Conservation (phyloP, 2,113 vertebrate species). For the Oreochromis niloticus region DNA sequence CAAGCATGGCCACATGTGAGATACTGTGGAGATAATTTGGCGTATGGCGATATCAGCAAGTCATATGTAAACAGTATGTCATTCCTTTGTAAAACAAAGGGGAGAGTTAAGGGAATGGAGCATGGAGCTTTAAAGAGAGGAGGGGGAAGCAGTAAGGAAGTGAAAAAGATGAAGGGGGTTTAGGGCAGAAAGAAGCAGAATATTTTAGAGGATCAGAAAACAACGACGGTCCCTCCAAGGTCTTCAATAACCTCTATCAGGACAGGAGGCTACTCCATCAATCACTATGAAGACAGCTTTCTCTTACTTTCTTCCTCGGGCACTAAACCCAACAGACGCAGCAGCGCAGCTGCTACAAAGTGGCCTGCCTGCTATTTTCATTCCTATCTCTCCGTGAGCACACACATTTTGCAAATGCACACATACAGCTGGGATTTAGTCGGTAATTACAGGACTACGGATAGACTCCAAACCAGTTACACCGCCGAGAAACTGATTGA, state of each 20-base stretch:
- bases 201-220: constrained; percentile 47
- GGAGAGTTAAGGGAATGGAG: not conserved
- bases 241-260: constrained; percentile 41
- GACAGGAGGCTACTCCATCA: constrained; percentile 49
- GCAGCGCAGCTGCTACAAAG: constrained; percentile 36
- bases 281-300: constrained; percentile 30
- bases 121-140: not conserved
- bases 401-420: constrained; percentile 18
- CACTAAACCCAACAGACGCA: not conserved
- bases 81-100: constrained; percentile 13
- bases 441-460: constrained; percentile 52
- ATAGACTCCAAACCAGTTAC: constrained; percentile 5
- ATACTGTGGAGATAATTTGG: constrained; percentile 28
- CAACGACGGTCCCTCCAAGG: constrained; percentile 27
- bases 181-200: not conserved
- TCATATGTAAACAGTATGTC: constrained; percentile 41
- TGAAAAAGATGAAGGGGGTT: not conserved
- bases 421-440: constrained; percentile 35
- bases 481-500: constrained; percentile 27
- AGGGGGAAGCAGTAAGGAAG: not conserved
- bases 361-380: constrained; percentile 48
- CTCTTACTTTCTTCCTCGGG: constrained; percentile 17
- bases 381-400: constrained; percentile 36
- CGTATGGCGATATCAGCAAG: constrained; percentile 18
- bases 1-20: constrained; percentile 25